Evolutionary conservation across 2,113 vertebrate species (phyloP).

Genomic region (Speoplatyrhinus poulsoni): DNA sequence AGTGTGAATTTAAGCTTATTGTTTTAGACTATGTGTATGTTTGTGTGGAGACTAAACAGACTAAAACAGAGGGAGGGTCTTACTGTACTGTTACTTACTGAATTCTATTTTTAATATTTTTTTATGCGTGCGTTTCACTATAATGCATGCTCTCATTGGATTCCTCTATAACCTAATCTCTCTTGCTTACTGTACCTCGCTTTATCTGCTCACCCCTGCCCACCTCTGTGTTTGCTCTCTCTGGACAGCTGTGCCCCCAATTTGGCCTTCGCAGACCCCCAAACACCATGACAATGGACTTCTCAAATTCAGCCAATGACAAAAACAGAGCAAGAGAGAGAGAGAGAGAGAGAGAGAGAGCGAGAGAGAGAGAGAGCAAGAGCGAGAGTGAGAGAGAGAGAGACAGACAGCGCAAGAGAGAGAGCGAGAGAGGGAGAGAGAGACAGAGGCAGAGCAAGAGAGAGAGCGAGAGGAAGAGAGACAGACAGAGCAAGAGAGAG

Average conservation of each 20-base stretch:
- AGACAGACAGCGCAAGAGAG: no score
- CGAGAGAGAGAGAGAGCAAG: constrained; percentile 50
- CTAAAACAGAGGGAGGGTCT: constrained; percentile 66
- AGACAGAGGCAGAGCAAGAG: background rate
- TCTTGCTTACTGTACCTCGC: no score
- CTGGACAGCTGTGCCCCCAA: constrained; percentile 63
- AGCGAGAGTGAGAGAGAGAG: no score
- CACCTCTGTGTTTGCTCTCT: background rate
- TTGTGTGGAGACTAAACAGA: constrained; percentile 42
- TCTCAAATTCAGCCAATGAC: constrained; percentile 30
- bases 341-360: constrained; percentile 16
- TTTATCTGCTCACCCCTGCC: no score
- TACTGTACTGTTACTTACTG: constrained; percentile 47
- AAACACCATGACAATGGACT: constrained; percentile 54
- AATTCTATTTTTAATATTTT: no score
- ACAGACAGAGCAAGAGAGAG: no score
- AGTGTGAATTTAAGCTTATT: constrained; percentile 76
- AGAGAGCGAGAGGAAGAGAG: constrained; percentile 49
- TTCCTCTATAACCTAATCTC: no score
- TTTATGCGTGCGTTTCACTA: no score
- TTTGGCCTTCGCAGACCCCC: constrained; percentile 45
- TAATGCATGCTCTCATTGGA: constrained; percentile 17
- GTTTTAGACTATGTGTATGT: constrained; percentile 48
- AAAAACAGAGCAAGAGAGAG: constrained; percentile 25
- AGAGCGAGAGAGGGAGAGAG: constrained; percentile 30